These are phyloP conservation scores for Intellagama lesueurii DNA, from an alignment of 2,797 vertebrate genomes.

Conservation along the genomic window DNA sequence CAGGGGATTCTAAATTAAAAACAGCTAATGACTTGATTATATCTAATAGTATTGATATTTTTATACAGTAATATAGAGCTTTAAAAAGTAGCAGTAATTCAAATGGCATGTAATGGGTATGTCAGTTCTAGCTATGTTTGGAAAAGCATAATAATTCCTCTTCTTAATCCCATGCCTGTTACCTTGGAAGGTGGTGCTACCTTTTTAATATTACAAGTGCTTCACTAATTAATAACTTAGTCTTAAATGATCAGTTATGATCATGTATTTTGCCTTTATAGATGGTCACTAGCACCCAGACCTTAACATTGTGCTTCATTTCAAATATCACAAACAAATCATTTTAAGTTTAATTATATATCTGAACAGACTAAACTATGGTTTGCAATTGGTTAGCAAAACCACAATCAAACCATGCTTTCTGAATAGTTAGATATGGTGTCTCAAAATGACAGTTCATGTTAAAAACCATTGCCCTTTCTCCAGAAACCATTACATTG, in stretches of 20 bases:
- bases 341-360: background rate
- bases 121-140: slow-evolving; percentile 69
- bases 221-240: slow-evolving; percentile 62
- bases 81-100: slow-evolving; percentile 62
- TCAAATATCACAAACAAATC: background rate
- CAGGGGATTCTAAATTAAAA: slow-evolving; percentile 66
- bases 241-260: slow-evolving; percentile 55
- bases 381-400: background rate
- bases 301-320: background rate
- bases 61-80: slow-evolving; percentile 65
- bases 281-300: slow-evolving; percentile 49
- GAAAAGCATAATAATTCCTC: slow-evolving; percentile 56
- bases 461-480: slow-evolving; percentile 20
- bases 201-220: slow-evolving; percentile 66
- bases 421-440: background rate
- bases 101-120: slow-evolving; percentile 71
- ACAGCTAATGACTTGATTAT: slow-evolving; percentile 73
- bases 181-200: slow-evolving; percentile 70
- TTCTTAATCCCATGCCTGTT: slow-evolving; percentile 69
- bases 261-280: slow-evolving; percentile 48
- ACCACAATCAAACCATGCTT: background rate
- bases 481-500: background rate
- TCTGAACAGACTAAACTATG: background rate
- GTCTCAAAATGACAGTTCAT: slow-evolving; percentile 2
- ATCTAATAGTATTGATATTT: slow-evolving; percentile 69